Percentiles rank a stretch among this genome's conserved stretches.
Conservation (phyloP, 2,797 vertebrate species). For the Malurus splendens region DNA sequence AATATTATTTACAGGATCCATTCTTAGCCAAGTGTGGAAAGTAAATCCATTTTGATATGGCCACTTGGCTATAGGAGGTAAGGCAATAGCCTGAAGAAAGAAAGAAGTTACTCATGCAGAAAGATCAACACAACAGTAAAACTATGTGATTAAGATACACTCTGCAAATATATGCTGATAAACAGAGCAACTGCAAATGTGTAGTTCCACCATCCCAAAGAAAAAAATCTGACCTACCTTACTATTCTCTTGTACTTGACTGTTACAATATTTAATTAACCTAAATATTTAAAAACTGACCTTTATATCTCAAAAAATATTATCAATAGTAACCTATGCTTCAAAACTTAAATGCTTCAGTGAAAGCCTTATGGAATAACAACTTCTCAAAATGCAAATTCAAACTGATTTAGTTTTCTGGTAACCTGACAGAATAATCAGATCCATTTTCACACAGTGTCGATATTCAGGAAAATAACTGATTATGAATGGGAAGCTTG, state of each 20-base stretch:
- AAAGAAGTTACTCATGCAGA: background rate
- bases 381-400: background rate
- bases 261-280: background rate
- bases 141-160: background rate
- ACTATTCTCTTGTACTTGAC: background rate
- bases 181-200: background rate
- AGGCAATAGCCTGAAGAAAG: conserved; percentile 87
- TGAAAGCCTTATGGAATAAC: background rate
- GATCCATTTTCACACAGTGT: background rate
- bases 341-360: background rate
- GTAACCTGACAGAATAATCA: background rate
- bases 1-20: conserved; percentile 98
- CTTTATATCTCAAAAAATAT: background rate
- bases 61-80: conserved; percentile 97
- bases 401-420: background rate
- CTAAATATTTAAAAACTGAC: background rate
- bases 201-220: background rate
- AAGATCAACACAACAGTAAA: background rate
- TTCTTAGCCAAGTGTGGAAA: conserved; percentile 96
- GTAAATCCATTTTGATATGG: conserved; percentile 98
- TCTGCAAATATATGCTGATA: background rate
- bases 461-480: background rate
- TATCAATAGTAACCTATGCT: background rate
- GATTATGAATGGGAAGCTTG: background rate
- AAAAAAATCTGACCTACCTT: background rate